Evolutionary conservation across 2,888 invertebrate species (phyloP), one percentile per base, ranked within the genome.

Genomic region (Coenonympha glycerion): DNA sequence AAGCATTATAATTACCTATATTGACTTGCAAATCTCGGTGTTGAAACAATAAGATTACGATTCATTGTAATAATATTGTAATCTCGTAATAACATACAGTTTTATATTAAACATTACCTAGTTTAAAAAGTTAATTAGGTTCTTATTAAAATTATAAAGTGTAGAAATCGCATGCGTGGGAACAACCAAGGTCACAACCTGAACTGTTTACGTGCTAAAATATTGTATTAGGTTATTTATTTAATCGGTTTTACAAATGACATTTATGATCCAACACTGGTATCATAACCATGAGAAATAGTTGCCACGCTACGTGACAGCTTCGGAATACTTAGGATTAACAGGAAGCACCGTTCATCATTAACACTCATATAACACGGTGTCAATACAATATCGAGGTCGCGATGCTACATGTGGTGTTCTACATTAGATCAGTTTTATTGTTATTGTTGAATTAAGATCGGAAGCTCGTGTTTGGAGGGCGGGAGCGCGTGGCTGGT

Each of bases 401-500:
- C 13, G 2, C 21, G 15, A 33, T 31, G 34, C 33, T 37, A 48
- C n/a, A n/a, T 11, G 41, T 28, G 24, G 1, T 1, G 4, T 31
- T 6, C 3, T 39, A 24, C 9, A 15, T 39, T 39, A 15, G 6
- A 24, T 39, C 22, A 9, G 9, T 46, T 45, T 50, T 51, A 37
- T 68, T 73, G 73, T 75, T 73, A 66, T 73, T 56, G 71, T 65
- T 66, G 63, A 76, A 77, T 78, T 71, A 76, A 71, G 71, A 83
- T 81, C 76, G 82, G 76, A 77, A 80, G 79, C 79, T 80, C 72
- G 73, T 76, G 79, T 73, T 77, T 66, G 68, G 69, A 65, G 69
- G 79, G 76, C 76, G 75, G 69, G 73, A 74, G 75, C 84, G 85
- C 81, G 85, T 77, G 77, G 70, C 69, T 71, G 71, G 68, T 67